Evolutionary conservation across 2,888 invertebrate species (phyloP).

Genomic region (Pachliopta kotzebuea): DNA sequence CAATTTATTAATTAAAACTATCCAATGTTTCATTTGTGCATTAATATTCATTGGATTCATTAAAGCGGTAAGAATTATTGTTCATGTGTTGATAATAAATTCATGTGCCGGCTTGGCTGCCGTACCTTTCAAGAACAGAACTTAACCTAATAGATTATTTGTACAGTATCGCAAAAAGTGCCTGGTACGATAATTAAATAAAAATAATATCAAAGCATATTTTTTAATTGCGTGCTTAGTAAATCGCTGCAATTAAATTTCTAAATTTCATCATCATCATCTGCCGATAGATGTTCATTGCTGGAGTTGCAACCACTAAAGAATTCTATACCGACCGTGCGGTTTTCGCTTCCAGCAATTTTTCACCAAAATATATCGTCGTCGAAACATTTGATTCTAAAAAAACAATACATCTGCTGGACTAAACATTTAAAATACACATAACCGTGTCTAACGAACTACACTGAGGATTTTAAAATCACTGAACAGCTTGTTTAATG

Average conservation of each 20-base stretch:
- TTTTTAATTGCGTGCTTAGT: constrained; percentile 24
- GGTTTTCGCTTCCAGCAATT: too few relatives aligned
- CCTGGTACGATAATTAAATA: constrained; percentile 17
- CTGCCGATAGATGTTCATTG: too few relatives aligned
- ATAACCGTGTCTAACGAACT: neutral
- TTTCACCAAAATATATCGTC: too few relatives aligned
- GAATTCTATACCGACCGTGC: too few relatives aligned
- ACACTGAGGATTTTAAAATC: neutral
- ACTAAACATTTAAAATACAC: neutral
- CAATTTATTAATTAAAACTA: constrained; percentile 10
- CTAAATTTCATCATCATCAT: too few relatives aligned
- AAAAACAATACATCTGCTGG: too few relatives aligned
- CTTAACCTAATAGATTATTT: constrained; percentile 21
- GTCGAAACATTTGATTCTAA: too few relatives aligned
- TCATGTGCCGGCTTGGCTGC: constrained; percentile 10
- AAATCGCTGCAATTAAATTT: constrained; percentile 3
- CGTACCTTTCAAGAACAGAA: constrained; percentile 7
- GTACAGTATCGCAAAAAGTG: constrained; percentile 10
- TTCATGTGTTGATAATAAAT: constrained; percentile 23
- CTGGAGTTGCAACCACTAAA: too few relatives aligned
- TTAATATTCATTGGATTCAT: constrained; percentile 28
- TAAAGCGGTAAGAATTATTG: constrained; percentile 27
- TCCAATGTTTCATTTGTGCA: constrained; percentile 26
- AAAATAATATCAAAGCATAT: constrained; percentile 24
- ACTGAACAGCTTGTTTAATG: neutral